phyloP scores from a whole-genome alignment of 2,888 invertebrate species.

The Ophioninae sp. region DNA sequence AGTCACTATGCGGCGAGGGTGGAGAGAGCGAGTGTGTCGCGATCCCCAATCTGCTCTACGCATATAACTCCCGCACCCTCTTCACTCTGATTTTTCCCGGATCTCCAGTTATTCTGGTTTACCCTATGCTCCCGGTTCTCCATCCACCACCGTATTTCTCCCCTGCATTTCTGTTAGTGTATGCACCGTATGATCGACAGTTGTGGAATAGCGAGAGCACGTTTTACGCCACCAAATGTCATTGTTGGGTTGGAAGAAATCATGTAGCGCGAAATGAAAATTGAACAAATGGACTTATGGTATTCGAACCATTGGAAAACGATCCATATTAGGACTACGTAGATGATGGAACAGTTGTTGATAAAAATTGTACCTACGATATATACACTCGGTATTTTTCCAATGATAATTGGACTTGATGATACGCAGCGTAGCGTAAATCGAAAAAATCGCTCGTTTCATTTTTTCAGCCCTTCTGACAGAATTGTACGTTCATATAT shows the following conservation, averaged over 20 bases:
- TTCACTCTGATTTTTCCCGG: conserved; percentile 44
- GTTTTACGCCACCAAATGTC: conserved; percentile 48
- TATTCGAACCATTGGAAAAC: conserved; percentile 9
- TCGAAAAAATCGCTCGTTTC: background rate
- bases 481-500: background rate
- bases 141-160: conserved; percentile 10
- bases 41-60: conserved; percentile 47
- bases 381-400: background rate
- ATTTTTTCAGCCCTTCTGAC: background rate
- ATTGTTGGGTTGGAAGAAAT: conserved; percentile 37
- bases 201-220: conserved; percentile 48
- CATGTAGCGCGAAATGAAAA: conserved; percentile 40
- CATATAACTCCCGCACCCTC: conserved; percentile 43
- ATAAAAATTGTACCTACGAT: background rate
- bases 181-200: conserved; percentile 62
- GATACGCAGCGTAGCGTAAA: background rate
- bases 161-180: conserved; percentile 43
- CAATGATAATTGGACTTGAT: background rate
- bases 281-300: conserved; percentile 32
- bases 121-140: conserved; percentile 6
- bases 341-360: background rate
- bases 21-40: conserved; percentile 8
- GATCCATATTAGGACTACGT: background rate
- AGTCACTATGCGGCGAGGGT: conserved; percentile 39
- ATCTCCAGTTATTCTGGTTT: conserved; percentile 49